A percentile compares a stretch with the other conserved stretches of the same genome.
These are phyloP conservation scores for Aleiodes sp. DNA, from an alignment of 1,140 invertebrate genomes.

Conservation along the genomic window DNA sequence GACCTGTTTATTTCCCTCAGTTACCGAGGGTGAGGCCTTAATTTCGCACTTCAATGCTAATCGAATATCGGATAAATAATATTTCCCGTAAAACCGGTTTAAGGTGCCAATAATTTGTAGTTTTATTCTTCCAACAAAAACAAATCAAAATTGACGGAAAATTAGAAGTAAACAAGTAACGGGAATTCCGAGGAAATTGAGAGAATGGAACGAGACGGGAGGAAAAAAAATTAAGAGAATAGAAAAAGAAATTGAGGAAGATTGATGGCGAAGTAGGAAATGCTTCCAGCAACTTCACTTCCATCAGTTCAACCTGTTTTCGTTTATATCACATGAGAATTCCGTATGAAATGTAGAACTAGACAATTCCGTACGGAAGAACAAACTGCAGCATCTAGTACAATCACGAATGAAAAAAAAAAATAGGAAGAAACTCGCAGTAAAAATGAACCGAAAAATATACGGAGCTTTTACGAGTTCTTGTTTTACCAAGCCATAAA, in stretches of 20 bases:
- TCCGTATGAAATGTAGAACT: neutral
- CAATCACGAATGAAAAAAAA: slow-evolving; percentile 3
- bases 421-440: neutral
- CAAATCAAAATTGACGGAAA: neutral
- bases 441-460: neutral
- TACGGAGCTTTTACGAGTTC: neutral
- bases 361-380: neutral
- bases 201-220: neutral
- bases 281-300: slow-evolving; percentile 20
- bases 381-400: neutral
- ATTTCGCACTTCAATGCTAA: slow-evolving; percentile 12
- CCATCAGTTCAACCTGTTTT: slow-evolving; percentile 6
- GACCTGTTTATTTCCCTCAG: neutral
- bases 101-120: neutral
- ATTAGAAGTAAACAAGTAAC: slow-evolving; percentile 21
- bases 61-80: neutral
- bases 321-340: slow-evolving; percentile 8
- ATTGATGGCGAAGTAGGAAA: slow-evolving; percentile 22
- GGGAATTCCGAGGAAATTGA: slow-evolving; percentile 13
- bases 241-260: neutral
- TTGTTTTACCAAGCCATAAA: too few relatives aligned
- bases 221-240: neutral
- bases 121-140: neutral
- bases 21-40: neutral
- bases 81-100: slow-evolving; percentile 5